Base-by-base conservation (phyloP, 2,888 invertebrate genomes). In the Nephrotoma appendiculata region DNA sequence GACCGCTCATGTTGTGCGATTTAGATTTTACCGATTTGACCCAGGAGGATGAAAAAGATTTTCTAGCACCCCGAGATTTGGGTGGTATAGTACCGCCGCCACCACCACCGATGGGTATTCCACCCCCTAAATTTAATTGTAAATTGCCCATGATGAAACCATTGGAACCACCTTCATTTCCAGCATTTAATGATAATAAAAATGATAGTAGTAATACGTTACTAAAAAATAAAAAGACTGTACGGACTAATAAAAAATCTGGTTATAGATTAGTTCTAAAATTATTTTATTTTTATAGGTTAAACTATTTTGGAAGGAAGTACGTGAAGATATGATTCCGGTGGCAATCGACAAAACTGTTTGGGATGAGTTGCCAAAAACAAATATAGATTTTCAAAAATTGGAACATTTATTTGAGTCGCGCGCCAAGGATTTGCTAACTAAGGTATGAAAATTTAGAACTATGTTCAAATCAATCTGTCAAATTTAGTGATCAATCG, bases 241-340 rank as follows among this genome's bases (percentile, higher is more conserved):
- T 99, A 12, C 87, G 86, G 9, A 7, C 4, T 71, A 15, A 57
- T n/a, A 5, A n/a, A 31, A 31, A 43, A 71, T 45, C 45, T 83
- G 15, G 52, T 41, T 71, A 31, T 42, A 85, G 0, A 42, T 48
- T 48, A 2, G n/a, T 48, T 48, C n/a, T 48, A 41, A 86, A 12
- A 83, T 86, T 19, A 0, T 83, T 86, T 86, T 86, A 31, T 86
- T 11, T 85, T 31, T 84, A n/a, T n/a, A 92, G 92, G 92, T 92
- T 11, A 98, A 98, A 92, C 93, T 99, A 86, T 99, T 99, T 91
- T 99, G 99, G 99, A 97, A 97, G 90, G 98, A 99, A 92, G 96
- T 97, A 6, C 94, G 96, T 88, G 97, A 97, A 88, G 90, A 92
- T 45, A 89, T 92, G 87, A 91, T 93, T 71, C 92, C 92, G 12